A percentile compares a stretch with the other conserved stretches of the same genome.
Evolutionary conservation across 2,113 vertebrate genomes (phyloP).

Genomic region (Phoxinus phoxinus): DNA sequence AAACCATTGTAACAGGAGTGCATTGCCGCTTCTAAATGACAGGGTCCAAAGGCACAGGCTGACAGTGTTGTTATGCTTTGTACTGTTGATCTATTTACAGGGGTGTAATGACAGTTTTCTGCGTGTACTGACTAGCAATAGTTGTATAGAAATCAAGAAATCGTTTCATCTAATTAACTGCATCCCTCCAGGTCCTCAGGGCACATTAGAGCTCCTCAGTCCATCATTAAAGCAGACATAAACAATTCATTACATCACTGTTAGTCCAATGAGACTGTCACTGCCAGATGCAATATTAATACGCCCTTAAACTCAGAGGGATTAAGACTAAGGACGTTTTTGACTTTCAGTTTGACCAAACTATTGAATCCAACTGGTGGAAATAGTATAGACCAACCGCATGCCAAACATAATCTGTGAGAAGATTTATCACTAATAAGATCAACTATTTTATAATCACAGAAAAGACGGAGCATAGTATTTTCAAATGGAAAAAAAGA

Average conservation of each 20-base stretch:
- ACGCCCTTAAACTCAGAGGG: slow-evolving; percentile 72
- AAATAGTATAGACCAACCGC: neutral
- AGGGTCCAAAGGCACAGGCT: neutral
- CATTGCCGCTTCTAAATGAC: slow-evolving; percentile 3
- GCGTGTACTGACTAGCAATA: slow-evolving; percentile 10
- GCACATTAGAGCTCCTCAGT: slow-evolving; percentile 77
- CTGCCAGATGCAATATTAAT: slow-evolving; percentile 73
- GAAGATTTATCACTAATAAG: neutral
- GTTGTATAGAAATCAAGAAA: slow-evolving; percentile 33
- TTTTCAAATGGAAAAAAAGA: too few relatives aligned
- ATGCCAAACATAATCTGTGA: neutral
- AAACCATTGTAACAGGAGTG: neutral
- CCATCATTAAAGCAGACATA: slow-evolving; percentile 80
- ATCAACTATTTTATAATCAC: slow-evolving; percentile 31
- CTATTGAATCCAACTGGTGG: slow-evolving; percentile 46
- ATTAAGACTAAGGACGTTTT: slow-evolving; percentile 70
- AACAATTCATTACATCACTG: slow-evolving; percentile 80
- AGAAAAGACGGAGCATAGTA: neutral
- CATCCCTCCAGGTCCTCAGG: slow-evolving; percentile 71
- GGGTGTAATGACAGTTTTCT: slow-evolving; percentile 37
- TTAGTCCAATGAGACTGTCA: slow-evolving; percentile 78
- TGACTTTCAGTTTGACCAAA: slow-evolving; percentile 65
- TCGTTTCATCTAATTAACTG: slow-evolving; percentile 41
- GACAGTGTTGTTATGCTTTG: neutral
- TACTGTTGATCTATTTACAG: slow-evolving; percentile 17